Evolutionary conservation across 2,888 invertebrate species (phyloP), one percentile per base, ranked within the genome.

Genomic region (Xestia c-nigrum): DNA sequence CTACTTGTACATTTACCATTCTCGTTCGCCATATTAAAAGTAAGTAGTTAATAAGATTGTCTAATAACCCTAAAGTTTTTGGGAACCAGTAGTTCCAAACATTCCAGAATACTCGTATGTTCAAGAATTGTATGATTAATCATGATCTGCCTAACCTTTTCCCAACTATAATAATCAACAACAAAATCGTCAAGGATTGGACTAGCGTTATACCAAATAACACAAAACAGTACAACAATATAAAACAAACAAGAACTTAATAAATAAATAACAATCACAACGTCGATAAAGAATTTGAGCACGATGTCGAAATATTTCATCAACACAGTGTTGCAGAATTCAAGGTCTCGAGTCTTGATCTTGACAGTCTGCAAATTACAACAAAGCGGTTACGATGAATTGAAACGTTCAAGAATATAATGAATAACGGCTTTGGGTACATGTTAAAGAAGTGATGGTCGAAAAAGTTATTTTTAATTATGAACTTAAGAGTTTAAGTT

Each of bases 341-440:
- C 86, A 86, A 87, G 86, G 86, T 68, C 80, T 67, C 71, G 70
- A 64, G 86, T 68, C 78, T 67, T 73, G 76, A 66, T 83, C 76
- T 83, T 86, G 86, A 74, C 77, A 71, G 74, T 68, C 73, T 69
- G 73, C 86, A 72, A 74, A 59, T 78, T 80, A 61, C 38, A 72
- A 85, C 63, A 85, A 78, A 67, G 74, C 24, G 16, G 52, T 40
- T 61, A 59, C 85, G 59, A 74, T 77, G 61, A 72, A 74, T 68
- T 78, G 73, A 47, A 74, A 66, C 69, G 24, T 63, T 74, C 16
- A 43, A 65, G 7, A 81, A 64, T 31, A 57, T 59, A 57, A 75
- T 55, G 16, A 71, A 43, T 47, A 74, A 61, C 40, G 16, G 31
- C 24, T 69, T 24, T 59, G 19, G 21, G 55, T 57, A 21, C 38